Evolutionary conservation across 2,797 vertebrate genomes (phyloP).

Genomic region (Limosa lapponica): DNA sequence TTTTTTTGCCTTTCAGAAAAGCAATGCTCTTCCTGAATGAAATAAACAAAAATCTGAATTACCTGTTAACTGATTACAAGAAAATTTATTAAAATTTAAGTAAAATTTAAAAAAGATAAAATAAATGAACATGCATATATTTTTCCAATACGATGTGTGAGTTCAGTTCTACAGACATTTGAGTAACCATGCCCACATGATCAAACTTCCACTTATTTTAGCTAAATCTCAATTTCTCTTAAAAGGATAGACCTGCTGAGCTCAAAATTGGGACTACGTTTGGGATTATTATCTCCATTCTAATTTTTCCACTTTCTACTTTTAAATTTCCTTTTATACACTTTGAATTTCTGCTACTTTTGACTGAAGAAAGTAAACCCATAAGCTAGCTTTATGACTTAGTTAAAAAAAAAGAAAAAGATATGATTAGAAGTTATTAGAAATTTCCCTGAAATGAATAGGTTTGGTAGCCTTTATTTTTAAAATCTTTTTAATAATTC

Average conservation of each 20-base stretch:
- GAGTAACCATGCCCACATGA: rapidly evolving
- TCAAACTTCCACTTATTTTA: neutral
- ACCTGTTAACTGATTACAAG: neutral
- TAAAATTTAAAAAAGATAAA: neutral
- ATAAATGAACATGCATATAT: neutral
- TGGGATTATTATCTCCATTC: neutral
- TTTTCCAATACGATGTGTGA: neutral
- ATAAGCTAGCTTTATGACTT: neutral
- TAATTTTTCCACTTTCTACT: neutral
- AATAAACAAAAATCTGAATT: neutral
- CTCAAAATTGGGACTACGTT: neutral
- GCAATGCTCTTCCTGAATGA: neutral
- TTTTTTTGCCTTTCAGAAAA: neutral
- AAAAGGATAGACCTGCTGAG: neutral
- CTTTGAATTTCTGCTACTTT: neutral
- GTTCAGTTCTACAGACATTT: neutral
- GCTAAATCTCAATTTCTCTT: neutral
- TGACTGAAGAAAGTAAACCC: neutral
- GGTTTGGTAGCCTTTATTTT: neutral
- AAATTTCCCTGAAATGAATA: neutral
- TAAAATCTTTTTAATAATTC: neutral
- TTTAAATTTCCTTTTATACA: neutral
- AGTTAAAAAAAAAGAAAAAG: neutral
- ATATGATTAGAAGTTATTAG: neutral
- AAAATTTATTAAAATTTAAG: neutral